A percentile compares a stretch with the other conserved stretches of the same genome.
Evolutionary conservation across 2,888 invertebrate species (phyloP).

Genomic region (Lepetodrilus schrolli): DNA sequence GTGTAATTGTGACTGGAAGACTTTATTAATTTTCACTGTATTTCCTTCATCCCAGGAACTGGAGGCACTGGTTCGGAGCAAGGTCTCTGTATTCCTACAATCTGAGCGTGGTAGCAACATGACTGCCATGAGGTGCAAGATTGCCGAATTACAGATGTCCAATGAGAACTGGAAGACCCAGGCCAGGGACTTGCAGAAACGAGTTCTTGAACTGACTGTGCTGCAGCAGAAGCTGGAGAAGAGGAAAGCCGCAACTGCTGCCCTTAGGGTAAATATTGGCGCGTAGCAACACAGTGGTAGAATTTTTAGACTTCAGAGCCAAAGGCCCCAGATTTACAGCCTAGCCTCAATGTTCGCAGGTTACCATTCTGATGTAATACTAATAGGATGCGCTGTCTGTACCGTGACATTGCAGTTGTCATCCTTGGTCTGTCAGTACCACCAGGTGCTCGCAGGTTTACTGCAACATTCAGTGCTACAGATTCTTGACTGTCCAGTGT

Average conservation of each 20-base stretch:
- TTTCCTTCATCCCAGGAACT: constrained; percentile 50
- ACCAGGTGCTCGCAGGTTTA: too few species aligned
- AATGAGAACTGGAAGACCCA: constrained; percentile 62
- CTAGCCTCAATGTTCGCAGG: too few species aligned
- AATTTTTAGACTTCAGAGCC: too few species aligned
- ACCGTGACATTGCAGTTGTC: too few species aligned
- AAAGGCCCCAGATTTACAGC: too few species aligned
- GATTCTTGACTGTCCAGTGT: too few species aligned
- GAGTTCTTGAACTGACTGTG: constrained; percentile 61
- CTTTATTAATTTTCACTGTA: not conserved
- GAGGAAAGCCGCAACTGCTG: constrained; percentile 61
- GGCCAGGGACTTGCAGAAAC: constrained; percentile 60
- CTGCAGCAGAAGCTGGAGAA: constrained; percentile 63
- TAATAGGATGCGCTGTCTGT: too few species aligned
- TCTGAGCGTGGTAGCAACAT: constrained; percentile 46
- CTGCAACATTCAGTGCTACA: too few species aligned
- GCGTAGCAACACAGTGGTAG: too few species aligned
- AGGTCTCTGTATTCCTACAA: constrained; percentile 48
- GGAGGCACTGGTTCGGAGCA: constrained; percentile 47
- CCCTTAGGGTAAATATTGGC: constrained; percentile 56
- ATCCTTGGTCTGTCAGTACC: too few species aligned
- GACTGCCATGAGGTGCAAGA: constrained; percentile 45
- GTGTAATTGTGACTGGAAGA: not conserved
- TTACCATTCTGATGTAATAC: too few species aligned
- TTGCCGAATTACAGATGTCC: constrained; percentile 51